These are phyloP conservation scores for Caretta caretta DNA, from an alignment of 2,113 vertebrate genomes.

Conservation along the genomic window DNA sequence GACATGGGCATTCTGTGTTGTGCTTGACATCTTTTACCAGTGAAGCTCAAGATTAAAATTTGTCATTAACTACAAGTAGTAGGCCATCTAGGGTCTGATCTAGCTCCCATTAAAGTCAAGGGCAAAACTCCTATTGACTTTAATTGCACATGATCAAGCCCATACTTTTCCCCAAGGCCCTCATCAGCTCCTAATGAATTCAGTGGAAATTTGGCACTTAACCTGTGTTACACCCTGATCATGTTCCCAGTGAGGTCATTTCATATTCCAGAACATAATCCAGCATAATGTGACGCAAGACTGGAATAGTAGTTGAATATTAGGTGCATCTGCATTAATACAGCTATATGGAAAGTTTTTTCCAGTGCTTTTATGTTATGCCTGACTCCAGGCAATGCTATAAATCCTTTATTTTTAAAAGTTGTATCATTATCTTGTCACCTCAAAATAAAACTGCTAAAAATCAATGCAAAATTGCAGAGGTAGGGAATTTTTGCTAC, in stretches of 20 bases:
- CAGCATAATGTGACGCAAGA: fast-evolving
- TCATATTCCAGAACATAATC: too few species aligned
- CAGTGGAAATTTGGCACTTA: fast-evolving
- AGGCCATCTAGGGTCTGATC: neutral
- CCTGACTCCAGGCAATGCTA: neutral
- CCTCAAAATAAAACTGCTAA: neutral
- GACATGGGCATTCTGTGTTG: fast-evolving
- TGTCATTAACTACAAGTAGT: fast-evolving
- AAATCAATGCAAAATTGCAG: neutral
- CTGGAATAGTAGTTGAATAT: too few species aligned
- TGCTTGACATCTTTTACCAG: neutral
- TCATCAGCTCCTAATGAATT: neutral
- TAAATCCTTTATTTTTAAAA: neutral
- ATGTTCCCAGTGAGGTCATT: too few species aligned
- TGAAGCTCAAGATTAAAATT: fast-evolving
- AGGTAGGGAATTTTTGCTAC: neutral
- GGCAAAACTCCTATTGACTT: neutral
- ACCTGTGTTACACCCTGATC: too few species aligned
- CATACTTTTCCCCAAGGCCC: neutral
- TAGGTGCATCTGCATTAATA: neutral
- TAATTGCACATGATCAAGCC: neutral
- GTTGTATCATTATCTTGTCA: neutral
- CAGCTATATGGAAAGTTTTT: neutral
- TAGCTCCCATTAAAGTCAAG: neutral
- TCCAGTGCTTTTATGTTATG: neutral